Conservation (phyloP, 2,888 invertebrate genomes). For the Eupelmus urozonus region DNA sequence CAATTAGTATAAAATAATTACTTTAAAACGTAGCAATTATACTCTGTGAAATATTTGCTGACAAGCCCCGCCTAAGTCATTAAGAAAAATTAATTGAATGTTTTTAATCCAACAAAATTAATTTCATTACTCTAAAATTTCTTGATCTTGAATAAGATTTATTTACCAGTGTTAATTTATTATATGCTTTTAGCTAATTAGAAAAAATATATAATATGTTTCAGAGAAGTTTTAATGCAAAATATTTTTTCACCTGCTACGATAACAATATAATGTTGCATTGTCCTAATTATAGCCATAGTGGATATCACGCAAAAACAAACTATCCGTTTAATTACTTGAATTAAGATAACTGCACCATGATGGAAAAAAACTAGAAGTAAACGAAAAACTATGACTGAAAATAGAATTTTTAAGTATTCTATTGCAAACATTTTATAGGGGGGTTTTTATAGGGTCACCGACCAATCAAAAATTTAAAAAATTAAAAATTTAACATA, state of each 20-base stretch:
- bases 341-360: no score
- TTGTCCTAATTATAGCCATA: neutral
- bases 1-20: no score
- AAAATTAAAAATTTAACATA: no score
- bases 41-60: neutral
- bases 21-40: no score
- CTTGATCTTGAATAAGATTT: neutral
- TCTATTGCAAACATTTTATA: no score
- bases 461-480: no score
- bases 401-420: no score
- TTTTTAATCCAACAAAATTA: slow-evolving; percentile 18
- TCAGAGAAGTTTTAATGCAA: neutral
- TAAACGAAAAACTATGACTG: no score
- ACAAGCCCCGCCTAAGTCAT: slow-evolving; percentile 23
- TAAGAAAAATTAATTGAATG: slow-evolving; percentile 19
- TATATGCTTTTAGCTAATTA: slow-evolving; percentile 10
- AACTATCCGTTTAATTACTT: no score
- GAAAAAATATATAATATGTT: neutral
- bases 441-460: no score
- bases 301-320: neutral
- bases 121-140: neutral
- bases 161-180: slow-evolving; percentile 15
- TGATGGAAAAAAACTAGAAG: no score
- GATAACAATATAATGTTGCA: neutral
- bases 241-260: neutral